These are phyloP conservation scores for Drosophila nigrodunni DNA, from an alignment of 1,140 invertebrate genomes.

Conservation along the genomic window DNA sequence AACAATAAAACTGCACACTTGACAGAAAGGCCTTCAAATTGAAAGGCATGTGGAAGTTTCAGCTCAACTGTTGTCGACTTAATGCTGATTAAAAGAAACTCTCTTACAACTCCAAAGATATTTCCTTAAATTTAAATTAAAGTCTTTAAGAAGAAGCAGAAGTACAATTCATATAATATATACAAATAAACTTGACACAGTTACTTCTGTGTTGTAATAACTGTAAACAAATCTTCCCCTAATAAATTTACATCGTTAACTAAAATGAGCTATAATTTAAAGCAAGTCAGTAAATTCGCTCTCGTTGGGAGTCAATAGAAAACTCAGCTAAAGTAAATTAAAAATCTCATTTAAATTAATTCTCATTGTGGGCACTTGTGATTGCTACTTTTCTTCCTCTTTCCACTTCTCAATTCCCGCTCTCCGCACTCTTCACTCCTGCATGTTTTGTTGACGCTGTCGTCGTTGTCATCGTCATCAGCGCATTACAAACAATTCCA, in stretches of 20 bases:
- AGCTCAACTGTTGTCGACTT: conserved; percentile 22
- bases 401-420: neutral
- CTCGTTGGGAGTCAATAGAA: conserved; percentile 11
- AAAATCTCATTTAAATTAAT: conserved; percentile 78
- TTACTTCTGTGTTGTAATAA: too few species aligned
- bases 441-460: neutral
- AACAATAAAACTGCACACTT: conserved; percentile 48
- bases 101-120: conserved; percentile 2
- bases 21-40: conserved; percentile 23
- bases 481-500: conserved; percentile 80
- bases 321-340: conserved; percentile 52
- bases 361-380: conserved; percentile 48
- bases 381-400: neutral
- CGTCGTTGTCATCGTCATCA: conserved; percentile 50
- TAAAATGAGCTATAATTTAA: neutral
- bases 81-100: conserved; percentile 41
- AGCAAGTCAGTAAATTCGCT: neutral
- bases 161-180: too few species aligned
- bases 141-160: too few species aligned
- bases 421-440: neutral
- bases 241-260: too few species aligned
- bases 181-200: too few species aligned
- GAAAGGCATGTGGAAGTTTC: conserved; percentile 31
- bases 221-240: too few species aligned
- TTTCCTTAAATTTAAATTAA: neutral